Conservation (phyloP, 1,140 invertebrate species). For the Lerema accius region DNA sequence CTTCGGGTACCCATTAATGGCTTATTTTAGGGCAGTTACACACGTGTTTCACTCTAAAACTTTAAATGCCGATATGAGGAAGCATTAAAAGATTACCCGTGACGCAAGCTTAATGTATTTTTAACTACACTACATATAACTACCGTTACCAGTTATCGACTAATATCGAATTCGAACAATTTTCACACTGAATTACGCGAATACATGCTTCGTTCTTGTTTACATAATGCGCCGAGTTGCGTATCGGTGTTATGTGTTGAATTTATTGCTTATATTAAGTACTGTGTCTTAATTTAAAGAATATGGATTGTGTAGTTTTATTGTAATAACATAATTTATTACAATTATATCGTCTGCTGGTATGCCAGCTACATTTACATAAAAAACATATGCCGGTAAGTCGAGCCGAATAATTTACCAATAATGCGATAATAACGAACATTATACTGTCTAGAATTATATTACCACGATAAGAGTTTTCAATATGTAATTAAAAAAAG, state of each 20-base stretch:
- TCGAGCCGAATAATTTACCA: no score
- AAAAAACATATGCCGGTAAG: no score
- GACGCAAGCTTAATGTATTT: conserved; percentile 27
- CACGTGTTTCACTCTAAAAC: conserved; percentile 22
- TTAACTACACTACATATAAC: conserved; percentile 32
- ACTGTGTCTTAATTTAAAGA: neutral
- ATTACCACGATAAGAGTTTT: neutral
- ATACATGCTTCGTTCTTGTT: conserved; percentile 24
- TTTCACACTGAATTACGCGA: conserved; percentile 33
- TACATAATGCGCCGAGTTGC: conserved; percentile 29
- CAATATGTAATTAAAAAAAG: no score
- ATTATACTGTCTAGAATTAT: neutral
- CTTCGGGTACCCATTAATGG: conserved; percentile 45
- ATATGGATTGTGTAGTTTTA: neutral
- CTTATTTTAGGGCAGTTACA: conserved; percentile 28
- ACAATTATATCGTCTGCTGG: no score
- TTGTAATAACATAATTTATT: neutral
- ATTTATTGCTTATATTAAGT: conserved; percentile 9
- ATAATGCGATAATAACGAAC: neutral
- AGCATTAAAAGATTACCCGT: conserved; percentile 33
- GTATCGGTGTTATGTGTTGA: conserved; percentile 24
- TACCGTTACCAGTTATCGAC: conserved; percentile 27
- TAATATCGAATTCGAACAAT: conserved; percentile 15
- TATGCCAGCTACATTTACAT: no score
- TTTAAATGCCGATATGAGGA: conserved; percentile 33